Evolutionary conservation across 2,888 invertebrate genomes (phyloP).

Genomic region (Sycophila texana): DNA sequence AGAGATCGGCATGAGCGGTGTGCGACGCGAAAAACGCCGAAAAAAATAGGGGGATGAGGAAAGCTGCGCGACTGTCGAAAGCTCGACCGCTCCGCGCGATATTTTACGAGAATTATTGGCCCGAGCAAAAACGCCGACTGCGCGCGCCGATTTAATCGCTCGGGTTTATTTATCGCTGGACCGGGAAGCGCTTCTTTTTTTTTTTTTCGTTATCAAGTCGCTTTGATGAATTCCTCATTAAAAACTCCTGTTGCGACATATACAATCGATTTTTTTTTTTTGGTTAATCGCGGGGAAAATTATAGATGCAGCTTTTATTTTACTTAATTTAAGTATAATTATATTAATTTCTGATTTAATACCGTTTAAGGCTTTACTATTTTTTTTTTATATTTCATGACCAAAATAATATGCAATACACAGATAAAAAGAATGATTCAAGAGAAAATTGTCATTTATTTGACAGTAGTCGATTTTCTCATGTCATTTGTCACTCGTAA

Average conservation of each 20-base stretch:
- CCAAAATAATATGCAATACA: no score
- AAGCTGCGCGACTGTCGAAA: conserved; percentile 58
- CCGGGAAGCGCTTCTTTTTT: conserved; percentile 51
- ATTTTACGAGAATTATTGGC: conserved; percentile 64
- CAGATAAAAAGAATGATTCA: no score
- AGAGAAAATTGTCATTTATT: no score
- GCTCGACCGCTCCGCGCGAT: conserved; percentile 56
- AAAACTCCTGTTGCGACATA: conserved; percentile 28
- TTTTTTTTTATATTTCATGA: no score
- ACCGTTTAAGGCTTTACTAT: no score
- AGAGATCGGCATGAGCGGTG: background rate
- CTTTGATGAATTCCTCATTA: conserved; percentile 54
- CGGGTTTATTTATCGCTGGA: conserved; percentile 60
- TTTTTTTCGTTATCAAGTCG: conserved; percentile 49
- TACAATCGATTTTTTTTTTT: background rate
- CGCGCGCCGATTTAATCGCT: conserved; percentile 62
- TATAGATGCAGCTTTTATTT: background rate
- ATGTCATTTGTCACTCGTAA: no score
- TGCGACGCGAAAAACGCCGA: background rate
- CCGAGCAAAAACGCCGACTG: conserved; percentile 62
- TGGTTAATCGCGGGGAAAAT: background rate
- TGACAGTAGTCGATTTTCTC: no score
- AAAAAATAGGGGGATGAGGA: conserved; percentile 5
- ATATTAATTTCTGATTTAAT: no score
- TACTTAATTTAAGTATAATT: background rate